phyloP scores from a whole-genome alignment of 2,797 vertebrate genomes.

The Danio tinwini region DNA sequence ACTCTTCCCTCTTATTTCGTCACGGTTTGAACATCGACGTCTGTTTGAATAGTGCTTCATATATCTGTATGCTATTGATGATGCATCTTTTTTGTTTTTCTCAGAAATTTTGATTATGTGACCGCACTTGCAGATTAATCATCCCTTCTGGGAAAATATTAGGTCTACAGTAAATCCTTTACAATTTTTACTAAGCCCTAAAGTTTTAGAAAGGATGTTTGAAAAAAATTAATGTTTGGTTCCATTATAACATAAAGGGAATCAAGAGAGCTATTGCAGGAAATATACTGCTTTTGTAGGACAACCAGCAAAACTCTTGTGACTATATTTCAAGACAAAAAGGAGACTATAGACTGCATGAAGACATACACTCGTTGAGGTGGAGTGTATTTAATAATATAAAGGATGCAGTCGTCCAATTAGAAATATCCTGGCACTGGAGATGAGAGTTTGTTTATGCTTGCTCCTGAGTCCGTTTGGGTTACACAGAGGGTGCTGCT shows the following conservation, averaged over 20 bases:
- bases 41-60: no score
- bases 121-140: neutral
- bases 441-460: conserved; percentile 44
- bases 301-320: conserved; percentile 41
- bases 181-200: neutral
- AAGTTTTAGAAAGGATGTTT: conserved; percentile 23
- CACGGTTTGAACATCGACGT: no score
- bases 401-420: neutral
- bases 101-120: no score
- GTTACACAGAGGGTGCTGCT: conserved; percentile 51
- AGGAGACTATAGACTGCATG: neutral
- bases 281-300: conserved; percentile 25
- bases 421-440: neutral
- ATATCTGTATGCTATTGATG: no score
- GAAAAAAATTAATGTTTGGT: conserved; percentile 40
- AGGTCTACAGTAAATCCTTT: neutral
- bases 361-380: neutral
- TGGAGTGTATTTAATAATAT: conserved; percentile 1
- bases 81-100: no score
- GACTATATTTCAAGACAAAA: conserved; percentile 15
- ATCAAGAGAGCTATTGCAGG: conserved; percentile 3
- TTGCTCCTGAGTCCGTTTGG: conserved; percentile 29
- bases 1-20: no score
- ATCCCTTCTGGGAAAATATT: neutral
- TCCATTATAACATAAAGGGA: neutral